Percentiles rank a stretch among this genome's conserved stretches.
These are phyloP conservation scores for Cephus pulcher DNA, from an alignment of 2,888 invertebrate genomes.

Conservation along the genomic window DNA sequence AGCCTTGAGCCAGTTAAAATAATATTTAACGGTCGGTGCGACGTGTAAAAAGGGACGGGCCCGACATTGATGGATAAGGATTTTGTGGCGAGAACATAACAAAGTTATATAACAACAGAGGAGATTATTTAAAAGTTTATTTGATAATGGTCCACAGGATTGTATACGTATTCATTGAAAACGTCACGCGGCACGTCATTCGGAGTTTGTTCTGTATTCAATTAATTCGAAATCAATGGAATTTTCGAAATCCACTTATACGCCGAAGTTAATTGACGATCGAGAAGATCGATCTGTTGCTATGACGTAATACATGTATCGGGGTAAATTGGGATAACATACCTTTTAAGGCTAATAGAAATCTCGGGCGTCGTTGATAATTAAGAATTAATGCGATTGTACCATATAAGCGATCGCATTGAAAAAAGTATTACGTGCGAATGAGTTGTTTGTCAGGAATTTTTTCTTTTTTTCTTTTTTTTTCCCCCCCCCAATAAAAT, in stretches of 20 bases:
- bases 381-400: neutral
- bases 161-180: neutral
- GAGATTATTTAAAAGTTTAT: neutral
- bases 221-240: neutral
- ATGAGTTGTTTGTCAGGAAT: neutral
- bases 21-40: neutral
- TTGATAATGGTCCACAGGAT: neutral
- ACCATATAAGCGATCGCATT: neutral
- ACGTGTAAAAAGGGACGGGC: constrained; percentile 1
- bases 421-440: neutral
- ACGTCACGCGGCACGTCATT: neutral
- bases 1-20: neutral
- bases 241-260: neutral
- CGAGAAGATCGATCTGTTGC: neutral
- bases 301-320: neutral
- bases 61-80: constrained; percentile 1
- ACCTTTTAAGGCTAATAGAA: neutral
- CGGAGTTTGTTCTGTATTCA: neutral
- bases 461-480: neutral
- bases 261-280: neutral
- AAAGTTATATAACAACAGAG: neutral
- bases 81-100: constrained; percentile 1
- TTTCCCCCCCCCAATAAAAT: neutral
- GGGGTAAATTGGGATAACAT: neutral
- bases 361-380: neutral